phyloP scores from a whole-genome alignment of 30 jellyfish, hydroid and myxozoan genomes.

The Morbakka virulenta region DNA sequence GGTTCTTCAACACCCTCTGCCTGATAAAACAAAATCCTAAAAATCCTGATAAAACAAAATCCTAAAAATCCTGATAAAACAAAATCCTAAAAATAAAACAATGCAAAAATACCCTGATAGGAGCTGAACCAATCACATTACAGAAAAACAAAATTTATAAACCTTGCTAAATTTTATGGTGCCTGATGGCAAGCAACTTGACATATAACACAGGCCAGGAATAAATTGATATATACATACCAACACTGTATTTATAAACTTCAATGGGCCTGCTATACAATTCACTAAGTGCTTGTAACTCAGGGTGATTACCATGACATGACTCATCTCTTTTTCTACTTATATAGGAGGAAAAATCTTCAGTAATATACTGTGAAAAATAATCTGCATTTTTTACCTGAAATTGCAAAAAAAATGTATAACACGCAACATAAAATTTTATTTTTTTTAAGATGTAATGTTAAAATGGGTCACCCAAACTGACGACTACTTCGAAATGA shows the following conservation, averaged over 20 bases:
- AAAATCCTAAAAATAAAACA: too few species aligned
- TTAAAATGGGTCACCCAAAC: neutral
- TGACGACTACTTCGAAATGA: neutral
- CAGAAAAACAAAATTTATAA: too few species aligned
- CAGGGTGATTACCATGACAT: constrained; percentile 95
- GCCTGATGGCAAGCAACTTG: too few species aligned
- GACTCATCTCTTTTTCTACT: constrained; percentile 84
- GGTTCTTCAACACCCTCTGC: too few species aligned
- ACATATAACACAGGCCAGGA: too few species aligned
- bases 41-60: too few species aligned
- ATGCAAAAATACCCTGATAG: too few species aligned
- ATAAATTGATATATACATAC: too few species aligned
- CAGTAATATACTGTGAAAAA: constrained; percentile 91
- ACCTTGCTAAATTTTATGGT: too few species aligned
- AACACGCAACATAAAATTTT: neutral
- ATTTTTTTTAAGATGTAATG: neutral
- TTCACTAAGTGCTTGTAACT: constrained; percentile 95
- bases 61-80: too few species aligned
- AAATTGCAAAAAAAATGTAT: neutral
- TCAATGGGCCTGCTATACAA: constrained; percentile 92
- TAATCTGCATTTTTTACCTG: constrained; percentile 87
- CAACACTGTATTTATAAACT: constrained; percentile 75
- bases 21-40: too few species aligned
- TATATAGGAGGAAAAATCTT: constrained; percentile 83
- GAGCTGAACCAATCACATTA: too few species aligned